Conservation (phyloP, 2,888 invertebrate species). For the Drosophila demipolita region DNA sequence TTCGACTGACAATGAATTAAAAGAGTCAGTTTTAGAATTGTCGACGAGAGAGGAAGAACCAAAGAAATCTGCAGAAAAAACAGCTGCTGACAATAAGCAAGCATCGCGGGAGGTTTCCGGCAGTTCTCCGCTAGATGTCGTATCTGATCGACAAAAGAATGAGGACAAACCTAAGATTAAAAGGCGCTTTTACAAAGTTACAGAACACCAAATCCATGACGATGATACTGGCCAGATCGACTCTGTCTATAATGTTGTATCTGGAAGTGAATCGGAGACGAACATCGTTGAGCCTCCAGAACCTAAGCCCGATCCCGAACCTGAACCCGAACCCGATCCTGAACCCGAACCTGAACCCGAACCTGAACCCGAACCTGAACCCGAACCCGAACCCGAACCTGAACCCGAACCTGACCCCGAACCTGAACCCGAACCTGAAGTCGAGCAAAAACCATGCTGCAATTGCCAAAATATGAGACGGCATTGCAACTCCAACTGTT, state of each 20-base stretch:
- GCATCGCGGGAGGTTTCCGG: neutral
- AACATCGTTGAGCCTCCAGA: neutral
- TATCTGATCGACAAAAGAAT: neutral
- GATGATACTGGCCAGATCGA: neutral
- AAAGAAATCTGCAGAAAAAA: neutral
- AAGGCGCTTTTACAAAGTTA: neutral
- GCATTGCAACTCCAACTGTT: neutral
- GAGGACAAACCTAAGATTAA: neutral
- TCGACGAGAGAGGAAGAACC: neutral
- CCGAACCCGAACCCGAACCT: too few relatives aligned
- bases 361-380: too few relatives aligned
- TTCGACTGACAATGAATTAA: neutral
- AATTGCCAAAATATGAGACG: neutral
- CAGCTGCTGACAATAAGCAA: neutral
- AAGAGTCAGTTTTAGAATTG: neutral
- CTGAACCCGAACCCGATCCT: neutral
- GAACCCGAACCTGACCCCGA: too few relatives aligned
- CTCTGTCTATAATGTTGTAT: neutral
- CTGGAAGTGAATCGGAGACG: constrained; percentile 3
- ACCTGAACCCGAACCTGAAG: neutral
- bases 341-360: neutral
- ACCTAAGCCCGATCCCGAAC: neutral
- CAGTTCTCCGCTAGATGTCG: neutral
- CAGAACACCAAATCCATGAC: neutral
- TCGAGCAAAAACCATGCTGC: neutral